Conservation (phyloP, 2,888 invertebrate genomes). For the Pogonocherus hispidulus region DNA sequence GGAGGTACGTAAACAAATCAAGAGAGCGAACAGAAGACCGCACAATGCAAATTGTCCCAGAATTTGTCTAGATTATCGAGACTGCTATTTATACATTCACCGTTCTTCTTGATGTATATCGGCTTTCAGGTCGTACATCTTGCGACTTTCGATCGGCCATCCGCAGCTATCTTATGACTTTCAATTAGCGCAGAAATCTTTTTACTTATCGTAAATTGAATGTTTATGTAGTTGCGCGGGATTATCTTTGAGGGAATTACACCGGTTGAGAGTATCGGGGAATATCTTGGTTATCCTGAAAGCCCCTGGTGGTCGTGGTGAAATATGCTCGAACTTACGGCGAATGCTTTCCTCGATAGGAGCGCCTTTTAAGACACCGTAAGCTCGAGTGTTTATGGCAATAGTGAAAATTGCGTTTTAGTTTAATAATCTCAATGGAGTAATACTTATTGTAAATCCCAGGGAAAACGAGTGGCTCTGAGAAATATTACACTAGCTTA, state of each 20-base stretch:
- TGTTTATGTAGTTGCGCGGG: conserved; percentile 44
- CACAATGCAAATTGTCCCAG: conserved; percentile 69
- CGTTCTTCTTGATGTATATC: conserved; percentile 49
- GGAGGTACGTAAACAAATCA: conserved; percentile 67
- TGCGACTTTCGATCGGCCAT: conserved; percentile 34
- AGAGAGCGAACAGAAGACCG: conserved; percentile 62
- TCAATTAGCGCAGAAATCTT: conserved; percentile 62
- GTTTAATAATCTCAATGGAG: not conserved
- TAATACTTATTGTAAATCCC: not conserved
- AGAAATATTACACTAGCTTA: too few relatives aligned
- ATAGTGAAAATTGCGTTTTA: not conserved
- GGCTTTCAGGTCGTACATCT: conserved; percentile 41
- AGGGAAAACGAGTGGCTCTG: not conserved
- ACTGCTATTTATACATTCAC: conserved; percentile 51
- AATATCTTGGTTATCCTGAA: conserved; percentile 10
- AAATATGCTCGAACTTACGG: conserved; percentile 4
- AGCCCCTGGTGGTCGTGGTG: conserved; percentile 16
- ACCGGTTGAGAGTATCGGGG: conserved; percentile 6
- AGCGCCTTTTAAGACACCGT: conserved; percentile 6
- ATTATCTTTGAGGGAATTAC: conserved; percentile 23
- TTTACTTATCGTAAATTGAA: conserved; percentile 52
- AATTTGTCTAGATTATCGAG: conserved; percentile 69
- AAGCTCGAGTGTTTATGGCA: not conserved
- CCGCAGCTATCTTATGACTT: conserved; percentile 59
- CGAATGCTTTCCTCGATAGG: conserved; percentile 12